These are phyloP conservation scores for Sminthurides aquaticus DNA, from an alignment of 2,888 invertebrate species.

Conservation along the genomic window DNA sequence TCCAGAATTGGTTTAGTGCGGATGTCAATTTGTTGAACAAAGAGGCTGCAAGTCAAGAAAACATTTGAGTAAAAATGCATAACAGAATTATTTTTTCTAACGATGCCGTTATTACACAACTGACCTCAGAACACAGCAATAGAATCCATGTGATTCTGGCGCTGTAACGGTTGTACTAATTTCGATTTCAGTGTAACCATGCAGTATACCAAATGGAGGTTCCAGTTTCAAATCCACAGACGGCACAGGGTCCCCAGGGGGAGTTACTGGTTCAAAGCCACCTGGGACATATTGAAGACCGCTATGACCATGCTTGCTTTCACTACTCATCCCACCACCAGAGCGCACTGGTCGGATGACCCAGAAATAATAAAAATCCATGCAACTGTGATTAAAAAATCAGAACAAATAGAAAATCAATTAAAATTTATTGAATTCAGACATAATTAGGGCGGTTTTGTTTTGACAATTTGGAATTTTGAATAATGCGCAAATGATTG, in stretches of 20 bases:
- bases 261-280: conserved; percentile 2
- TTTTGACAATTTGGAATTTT: too few species aligned
- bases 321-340: background rate
- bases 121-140: conserved; percentile 27
- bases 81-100: too few species aligned
- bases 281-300: conserved; percentile 17
- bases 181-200: conserved; percentile 12
- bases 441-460: too few species aligned
- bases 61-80: conserved; percentile 4
- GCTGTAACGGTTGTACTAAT: conserved; percentile 14
- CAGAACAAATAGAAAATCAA: background rate
- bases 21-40: conserved; percentile 29
- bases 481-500: too few species aligned
- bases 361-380: conserved; percentile 33
- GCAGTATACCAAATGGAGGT: conserved; percentile 30
- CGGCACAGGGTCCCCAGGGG: too few species aligned
- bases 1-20: background rate
- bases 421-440: background rate
- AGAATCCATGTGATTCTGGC: conserved; percentile 27
- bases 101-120: background rate
- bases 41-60: conserved; percentile 18
- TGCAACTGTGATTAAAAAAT: conserved; percentile 24
- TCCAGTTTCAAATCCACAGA: conserved; percentile 8
- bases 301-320: conserved; percentile 7
- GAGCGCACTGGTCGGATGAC: conserved; percentile 24